These are phyloP conservation scores for Rhagonycha fulva DNA, from an alignment of 2,888 invertebrate genomes.

Conservation along the genomic window DNA sequence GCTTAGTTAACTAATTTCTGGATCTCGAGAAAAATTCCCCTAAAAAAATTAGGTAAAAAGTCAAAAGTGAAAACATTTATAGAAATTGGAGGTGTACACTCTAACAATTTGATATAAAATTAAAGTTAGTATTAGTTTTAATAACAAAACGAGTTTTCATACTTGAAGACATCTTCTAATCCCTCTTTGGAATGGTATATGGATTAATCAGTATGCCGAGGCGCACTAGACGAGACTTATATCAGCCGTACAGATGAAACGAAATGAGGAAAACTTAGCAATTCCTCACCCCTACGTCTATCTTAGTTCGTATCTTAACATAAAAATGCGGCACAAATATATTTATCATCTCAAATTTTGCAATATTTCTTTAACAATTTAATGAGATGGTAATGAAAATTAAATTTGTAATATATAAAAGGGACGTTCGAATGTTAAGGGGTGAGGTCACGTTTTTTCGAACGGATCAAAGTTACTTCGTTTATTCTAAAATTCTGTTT, in stretches of 20 bases:
- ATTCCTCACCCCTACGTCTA: slow-evolving; percentile 50
- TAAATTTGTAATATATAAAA: background rate
- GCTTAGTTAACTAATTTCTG: background rate
- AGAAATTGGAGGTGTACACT: background rate
- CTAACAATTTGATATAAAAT: background rate
- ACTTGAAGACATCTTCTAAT: slow-evolving; percentile 31
- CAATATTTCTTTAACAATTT: background rate
- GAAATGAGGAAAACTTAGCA: slow-evolving; percentile 57
- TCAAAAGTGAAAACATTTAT: background rate
- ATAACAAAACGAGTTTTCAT: slow-evolving; percentile 27
- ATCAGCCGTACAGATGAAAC: slow-evolving; percentile 55
- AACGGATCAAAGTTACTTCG: background rate
- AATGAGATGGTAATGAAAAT: background rate
- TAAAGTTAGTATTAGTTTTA: slow-evolving; percentile 25
- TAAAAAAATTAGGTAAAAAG: background rate
- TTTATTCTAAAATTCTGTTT: background rate
- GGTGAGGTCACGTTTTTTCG: background rate
- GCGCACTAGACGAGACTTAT: slow-evolving; percentile 51
- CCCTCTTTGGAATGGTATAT: slow-evolving; percentile 30
- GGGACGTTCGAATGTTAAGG: background rate
- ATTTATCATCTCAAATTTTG: background rate
- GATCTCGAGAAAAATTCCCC: background rate
- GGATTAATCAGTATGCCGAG: slow-evolving; percentile 55
- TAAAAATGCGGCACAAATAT: slow-evolving; percentile 38
- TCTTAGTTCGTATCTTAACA: slow-evolving; percentile 35